These are phyloP conservation scores for Hycleus cichorii DNA, from an alignment of 1,140 invertebrate species.

Conservation along the genomic window DNA sequence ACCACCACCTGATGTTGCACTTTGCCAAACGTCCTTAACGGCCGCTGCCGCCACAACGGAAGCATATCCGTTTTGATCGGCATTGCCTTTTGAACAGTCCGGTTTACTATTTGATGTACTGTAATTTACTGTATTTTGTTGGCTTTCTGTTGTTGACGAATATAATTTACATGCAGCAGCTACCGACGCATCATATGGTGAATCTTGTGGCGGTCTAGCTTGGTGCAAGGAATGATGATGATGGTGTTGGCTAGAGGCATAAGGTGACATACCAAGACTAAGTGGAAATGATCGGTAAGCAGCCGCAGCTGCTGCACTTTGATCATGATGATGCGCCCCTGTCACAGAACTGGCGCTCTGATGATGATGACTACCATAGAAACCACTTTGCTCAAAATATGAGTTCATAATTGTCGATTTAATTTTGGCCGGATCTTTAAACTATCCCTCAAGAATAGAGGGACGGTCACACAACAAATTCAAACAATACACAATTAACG, in stretches of 20 bases:
- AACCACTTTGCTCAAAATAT: slow-evolving; percentile 90
- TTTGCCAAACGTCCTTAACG: slow-evolving; percentile 62
- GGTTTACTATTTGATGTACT: slow-evolving; percentile 46
- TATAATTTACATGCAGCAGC: slow-evolving; percentile 80
- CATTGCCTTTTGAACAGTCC: slow-evolving; percentile 43
- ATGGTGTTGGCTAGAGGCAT: slow-evolving; percentile 65
- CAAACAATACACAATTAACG: background rate
- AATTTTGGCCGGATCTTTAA: slow-evolving; percentile 32
- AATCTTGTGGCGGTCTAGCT: slow-evolving; percentile 73
- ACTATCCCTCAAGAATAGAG: slow-evolving; percentile 20
- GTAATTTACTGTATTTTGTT: slow-evolving; percentile 53
- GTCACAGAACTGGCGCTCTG: slow-evolving; percentile 56
- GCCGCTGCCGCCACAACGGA: slow-evolving; percentile 56
- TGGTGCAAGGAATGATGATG: slow-evolving; percentile 71
- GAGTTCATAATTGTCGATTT: slow-evolving; percentile 72
- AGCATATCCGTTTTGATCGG: slow-evolving; percentile 58
- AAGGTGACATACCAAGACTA: slow-evolving; percentile 76
- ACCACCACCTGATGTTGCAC: slow-evolving; percentile 51
- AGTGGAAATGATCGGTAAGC: slow-evolving; percentile 75
- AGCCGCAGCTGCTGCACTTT: slow-evolving; percentile 55
- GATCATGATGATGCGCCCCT: slow-evolving; percentile 62
- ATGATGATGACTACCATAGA: slow-evolving; percentile 83
- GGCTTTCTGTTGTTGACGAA: slow-evolving; percentile 56
- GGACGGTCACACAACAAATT: slow-evolving; percentile 1
- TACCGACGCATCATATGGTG: slow-evolving; percentile 81